These are phyloP conservation scores for Notospermus geniculatus DNA, from an alignment of 1,140 invertebrate genomes.

Conservation along the genomic window DNA sequence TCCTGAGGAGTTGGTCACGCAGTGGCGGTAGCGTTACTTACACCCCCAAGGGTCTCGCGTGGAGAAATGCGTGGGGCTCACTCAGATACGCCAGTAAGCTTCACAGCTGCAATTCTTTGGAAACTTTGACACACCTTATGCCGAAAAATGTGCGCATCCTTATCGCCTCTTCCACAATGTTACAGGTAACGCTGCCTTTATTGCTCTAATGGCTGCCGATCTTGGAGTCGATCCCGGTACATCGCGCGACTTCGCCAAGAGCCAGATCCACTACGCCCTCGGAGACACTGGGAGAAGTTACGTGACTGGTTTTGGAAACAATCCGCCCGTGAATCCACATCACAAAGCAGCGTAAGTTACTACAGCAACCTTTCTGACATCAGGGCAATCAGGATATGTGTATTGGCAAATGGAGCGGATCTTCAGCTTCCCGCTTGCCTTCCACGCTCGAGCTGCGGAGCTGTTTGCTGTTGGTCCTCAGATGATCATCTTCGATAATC, in stretches of 20 bases:
- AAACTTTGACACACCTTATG: no score
- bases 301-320: constrained; percentile 66
- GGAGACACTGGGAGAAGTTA: constrained; percentile 64
- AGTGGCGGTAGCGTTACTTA: constrained; percentile 27
- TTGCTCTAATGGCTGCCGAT: constrained; percentile 16
- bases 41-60: constrained; percentile 41
- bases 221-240: constrained; percentile 19
- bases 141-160: no score
- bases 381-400: no score
- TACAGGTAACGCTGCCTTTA: constrained; percentile 11
- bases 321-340: constrained; percentile 59
- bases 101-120: no score
- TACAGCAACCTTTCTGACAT: no score
- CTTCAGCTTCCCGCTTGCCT: no score
- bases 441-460: no score
- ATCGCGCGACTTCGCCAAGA: constrained; percentile 56
- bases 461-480: no score
- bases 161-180: no score
- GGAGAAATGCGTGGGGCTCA: constrained; percentile 36
- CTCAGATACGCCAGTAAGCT: constrained; percentile 36
- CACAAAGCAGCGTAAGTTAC: constrained; percentile 39
- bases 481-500: no score
- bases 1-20: no score
- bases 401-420: no score
- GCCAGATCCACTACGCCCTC: constrained; percentile 66